Percentiles rank a stretch among this genome's conserved stretches.
Conservation (phyloP, 1,140 invertebrate species). For the Charaxes varanes region DNA sequence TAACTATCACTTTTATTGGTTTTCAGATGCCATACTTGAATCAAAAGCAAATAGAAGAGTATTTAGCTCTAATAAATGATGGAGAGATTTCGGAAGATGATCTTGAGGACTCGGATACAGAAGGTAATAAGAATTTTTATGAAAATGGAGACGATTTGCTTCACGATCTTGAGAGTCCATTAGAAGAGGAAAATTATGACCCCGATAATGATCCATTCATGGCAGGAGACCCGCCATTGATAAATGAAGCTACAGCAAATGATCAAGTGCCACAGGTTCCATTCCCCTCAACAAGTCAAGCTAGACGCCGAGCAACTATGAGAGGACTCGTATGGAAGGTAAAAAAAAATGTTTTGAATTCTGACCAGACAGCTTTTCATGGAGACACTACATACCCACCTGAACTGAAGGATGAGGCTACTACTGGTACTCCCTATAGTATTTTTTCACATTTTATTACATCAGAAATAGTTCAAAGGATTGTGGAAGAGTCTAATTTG, state of each 20-base stretch:
- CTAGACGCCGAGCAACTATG: too few relatives aligned
- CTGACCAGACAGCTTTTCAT: constrained; percentile 34
- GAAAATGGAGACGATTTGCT: constrained; percentile 35
- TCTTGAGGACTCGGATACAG: too few relatives aligned
- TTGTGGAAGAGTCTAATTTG: constrained; percentile 29
- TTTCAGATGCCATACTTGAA: too few relatives aligned
- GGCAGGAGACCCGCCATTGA: constrained; percentile 35
- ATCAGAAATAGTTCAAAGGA: constrained; percentile 30
- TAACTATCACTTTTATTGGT: too few relatives aligned
- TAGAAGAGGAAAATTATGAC: constrained; percentile 35
- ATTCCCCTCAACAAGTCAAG: too few relatives aligned
- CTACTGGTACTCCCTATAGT: too few relatives aligned
- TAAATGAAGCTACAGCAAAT: constrained; percentile 31
- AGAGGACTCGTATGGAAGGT: constrained; percentile 31
- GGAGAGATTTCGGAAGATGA: too few relatives aligned
- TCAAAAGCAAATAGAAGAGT: too few relatives aligned
- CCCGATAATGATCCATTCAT: constrained; percentile 30
- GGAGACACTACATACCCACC: constrained; percentile 31
- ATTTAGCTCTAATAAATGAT: too few relatives aligned
- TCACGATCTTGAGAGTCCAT: constrained; percentile 35
- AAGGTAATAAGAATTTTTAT: too few relatives aligned
- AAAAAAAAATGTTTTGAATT: constrained; percentile 34
- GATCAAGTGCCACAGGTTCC: constrained; percentile 31
- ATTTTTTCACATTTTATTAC: constrained; percentile 23
- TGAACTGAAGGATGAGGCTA: constrained; percentile 28